A percentile compares a stretch with the other conserved stretches of the same genome.
Conservation (phyloP, 2,888 invertebrate genomes). For the Amiota minor region DNA sequence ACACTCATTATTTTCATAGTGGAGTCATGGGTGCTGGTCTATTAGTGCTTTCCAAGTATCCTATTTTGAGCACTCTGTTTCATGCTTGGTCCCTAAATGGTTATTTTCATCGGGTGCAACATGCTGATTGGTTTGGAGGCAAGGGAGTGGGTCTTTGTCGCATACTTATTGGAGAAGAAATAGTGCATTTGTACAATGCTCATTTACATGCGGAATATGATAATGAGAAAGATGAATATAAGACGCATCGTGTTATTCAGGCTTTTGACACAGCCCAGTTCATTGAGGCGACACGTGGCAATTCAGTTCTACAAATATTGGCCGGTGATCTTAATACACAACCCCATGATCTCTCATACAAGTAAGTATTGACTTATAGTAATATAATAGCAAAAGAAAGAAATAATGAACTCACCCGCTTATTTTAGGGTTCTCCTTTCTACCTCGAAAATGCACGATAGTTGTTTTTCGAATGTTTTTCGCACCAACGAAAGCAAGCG, state of each 20-base stretch:
- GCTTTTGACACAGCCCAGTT: conserved; percentile 96
- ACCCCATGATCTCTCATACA: conserved; percentile 87
- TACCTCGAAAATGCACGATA: conserved; percentile 76
- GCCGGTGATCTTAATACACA: conserved; percentile 97
- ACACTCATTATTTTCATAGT: conserved; percentile 94
- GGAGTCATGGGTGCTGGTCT: conserved; percentile 94
- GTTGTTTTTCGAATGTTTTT: conserved; percentile 70
- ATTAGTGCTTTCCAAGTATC: conserved; percentile 88
- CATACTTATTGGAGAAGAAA: conserved; percentile 78
- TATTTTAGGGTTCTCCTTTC: conserved; percentile 75
- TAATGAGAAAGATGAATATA: conserved; percentile 87
- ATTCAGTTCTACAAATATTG: conserved; percentile 87
- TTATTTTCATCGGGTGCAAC: conserved; percentile 90
- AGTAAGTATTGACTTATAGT: conserved; percentile 66
- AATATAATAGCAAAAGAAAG: neutral
- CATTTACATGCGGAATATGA: conserved; percentile 98
- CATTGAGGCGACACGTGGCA: conserved; percentile 85
- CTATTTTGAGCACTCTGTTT: conserved; percentile 89
- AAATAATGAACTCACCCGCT: neutral
- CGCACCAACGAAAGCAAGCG: conserved; percentile 86
- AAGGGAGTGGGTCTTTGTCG: conserved; percentile 92
- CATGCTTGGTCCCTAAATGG: conserved; percentile 98
- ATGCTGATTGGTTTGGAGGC: conserved; percentile 99
- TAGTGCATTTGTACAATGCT: conserved; percentile 91
- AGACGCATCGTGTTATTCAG: conserved; percentile 93